A percentile compares a stretch with the other conserved stretches of the same genome.
phyloP scores from a whole-genome alignment of 2,113 vertebrate genomes.

The Apteryx owenii region DNA sequence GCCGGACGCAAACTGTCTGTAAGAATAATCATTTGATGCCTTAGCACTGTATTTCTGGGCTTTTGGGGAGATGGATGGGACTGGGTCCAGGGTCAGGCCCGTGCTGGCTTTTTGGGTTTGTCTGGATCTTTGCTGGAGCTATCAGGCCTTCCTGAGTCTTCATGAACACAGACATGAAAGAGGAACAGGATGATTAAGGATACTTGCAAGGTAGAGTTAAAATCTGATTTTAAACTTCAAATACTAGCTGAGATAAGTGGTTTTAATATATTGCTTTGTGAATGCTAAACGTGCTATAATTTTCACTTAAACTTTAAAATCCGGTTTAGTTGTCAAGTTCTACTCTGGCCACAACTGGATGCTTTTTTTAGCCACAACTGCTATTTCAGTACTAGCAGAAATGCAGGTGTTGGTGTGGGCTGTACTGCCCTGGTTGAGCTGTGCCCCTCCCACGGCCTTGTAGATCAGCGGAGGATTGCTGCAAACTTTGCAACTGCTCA shows the following conservation, averaged over 20 bases:
- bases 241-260: background rate
- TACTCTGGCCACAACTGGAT: background rate
- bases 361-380: background rate
- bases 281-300: background rate
- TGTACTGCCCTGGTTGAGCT: background rate
- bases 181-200: background rate
- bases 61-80: background rate
- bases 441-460: conserved; percentile 31
- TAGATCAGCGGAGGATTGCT: background rate
- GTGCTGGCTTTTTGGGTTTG: fast-evolving
- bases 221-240: background rate
- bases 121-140: background rate
- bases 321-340: background rate
- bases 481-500: background rate
- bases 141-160: background rate
- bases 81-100: background rate
- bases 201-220: background rate
- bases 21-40: background rate
- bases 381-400: background rate
- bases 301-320: background rate
- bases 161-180: background rate
- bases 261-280: background rate
- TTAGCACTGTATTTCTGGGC: background rate
- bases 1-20: background rate
- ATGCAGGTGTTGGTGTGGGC: background rate